Evolutionary conservation across 2,797 vertebrate species (phyloP).

Genomic region (Cuculus canorus): DNA sequence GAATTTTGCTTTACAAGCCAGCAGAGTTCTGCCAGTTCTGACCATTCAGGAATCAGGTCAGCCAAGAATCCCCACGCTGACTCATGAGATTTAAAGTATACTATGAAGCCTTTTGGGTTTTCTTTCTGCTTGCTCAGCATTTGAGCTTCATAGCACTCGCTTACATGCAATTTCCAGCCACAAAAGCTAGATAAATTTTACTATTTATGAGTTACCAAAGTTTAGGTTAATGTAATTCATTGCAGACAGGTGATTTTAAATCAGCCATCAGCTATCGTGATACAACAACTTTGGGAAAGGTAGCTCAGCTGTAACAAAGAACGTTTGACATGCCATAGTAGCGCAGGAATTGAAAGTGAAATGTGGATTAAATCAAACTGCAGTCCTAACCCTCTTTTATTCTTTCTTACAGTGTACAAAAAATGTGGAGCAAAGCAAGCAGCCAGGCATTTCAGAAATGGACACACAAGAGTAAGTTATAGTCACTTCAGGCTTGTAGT

Average conservation of each 20-base stretch:
- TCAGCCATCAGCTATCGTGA: not conserved
- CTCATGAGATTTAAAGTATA: conserved; percentile 9
- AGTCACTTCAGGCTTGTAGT: not conserved
- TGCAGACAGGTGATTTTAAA: not conserved
- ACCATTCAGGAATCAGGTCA: not conserved
- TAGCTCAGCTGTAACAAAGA: not conserved
- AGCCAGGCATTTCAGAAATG: not conserved
- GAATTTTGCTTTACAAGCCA: not conserved
- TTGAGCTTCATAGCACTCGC: not conserved
- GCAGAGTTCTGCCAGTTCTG: not conserved
- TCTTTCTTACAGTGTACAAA: not conserved
- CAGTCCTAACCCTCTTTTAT: not conserved
- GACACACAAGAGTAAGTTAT: not conserved
- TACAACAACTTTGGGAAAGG: not conserved
- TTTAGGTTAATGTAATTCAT: not conserved
- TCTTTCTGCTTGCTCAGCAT: conserved; percentile 33
- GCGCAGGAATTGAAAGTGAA: not conserved
- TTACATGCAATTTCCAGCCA: not conserved
- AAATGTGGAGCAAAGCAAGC: not conserved
- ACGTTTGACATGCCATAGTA: not conserved
- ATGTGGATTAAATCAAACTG: not conserved
- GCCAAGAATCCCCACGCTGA: not conserved
- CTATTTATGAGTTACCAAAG: not conserved
- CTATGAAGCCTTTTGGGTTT: not conserved
- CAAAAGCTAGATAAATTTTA: not conserved